These are phyloP conservation scores for Tortricodes alternella DNA, from an alignment of 2,888 invertebrate species.

Conservation along the genomic window DNA sequence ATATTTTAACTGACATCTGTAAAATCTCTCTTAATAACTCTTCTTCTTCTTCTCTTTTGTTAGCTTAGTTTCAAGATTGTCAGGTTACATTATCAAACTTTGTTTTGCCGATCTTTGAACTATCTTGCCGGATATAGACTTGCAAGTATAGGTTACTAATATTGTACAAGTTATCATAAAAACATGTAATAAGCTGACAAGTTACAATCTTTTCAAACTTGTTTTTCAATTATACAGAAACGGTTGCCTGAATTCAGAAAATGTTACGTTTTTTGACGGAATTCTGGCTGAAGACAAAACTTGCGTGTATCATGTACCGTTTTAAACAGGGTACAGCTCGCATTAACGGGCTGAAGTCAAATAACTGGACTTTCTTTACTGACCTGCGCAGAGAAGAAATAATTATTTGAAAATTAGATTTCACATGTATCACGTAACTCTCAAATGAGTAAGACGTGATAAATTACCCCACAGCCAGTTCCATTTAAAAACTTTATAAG, in stretches of 20 bases:
- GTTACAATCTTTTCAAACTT: background rate
- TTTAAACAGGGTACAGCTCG: background rate
- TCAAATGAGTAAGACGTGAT: background rate
- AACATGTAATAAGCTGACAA: background rate
- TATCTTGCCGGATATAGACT: no score
- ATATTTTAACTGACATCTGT: no score
- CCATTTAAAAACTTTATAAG: conserved; percentile 7
- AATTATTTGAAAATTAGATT: background rate
- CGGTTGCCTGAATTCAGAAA: background rate
- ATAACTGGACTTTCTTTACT: conserved; percentile 12
- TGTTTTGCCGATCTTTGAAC: no score
- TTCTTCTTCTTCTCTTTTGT: no score
- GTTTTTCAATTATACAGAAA: background rate
- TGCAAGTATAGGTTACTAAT: no score
- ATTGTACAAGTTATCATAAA: no score
- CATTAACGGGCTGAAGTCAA: conserved; percentile 11
- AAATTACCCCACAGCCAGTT: background rate
- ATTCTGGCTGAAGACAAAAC: conserved; percentile 10
- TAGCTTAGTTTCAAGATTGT: no score
- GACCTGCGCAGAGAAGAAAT: background rate
- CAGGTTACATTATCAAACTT: no score
- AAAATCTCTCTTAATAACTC: no score
- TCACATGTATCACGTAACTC: no score
- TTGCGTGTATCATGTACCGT: conserved; percentile 25
- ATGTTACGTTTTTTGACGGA: conserved; percentile 18